Conservation (phyloP, 2,888 invertebrate species). For the Stictocephala bisonia region DNA sequence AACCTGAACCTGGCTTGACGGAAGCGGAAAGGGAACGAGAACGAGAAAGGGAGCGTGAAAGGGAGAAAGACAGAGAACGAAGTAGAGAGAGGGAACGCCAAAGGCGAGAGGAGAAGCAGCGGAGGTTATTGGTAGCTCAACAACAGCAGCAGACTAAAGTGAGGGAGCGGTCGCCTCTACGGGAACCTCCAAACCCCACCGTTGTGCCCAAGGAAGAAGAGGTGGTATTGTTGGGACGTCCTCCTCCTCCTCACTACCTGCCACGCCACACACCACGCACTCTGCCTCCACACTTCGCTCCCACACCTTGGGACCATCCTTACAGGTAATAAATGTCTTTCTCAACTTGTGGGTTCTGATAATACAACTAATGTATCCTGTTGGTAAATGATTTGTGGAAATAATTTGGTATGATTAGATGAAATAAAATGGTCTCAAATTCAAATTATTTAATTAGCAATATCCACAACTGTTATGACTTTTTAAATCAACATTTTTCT, state of each 20-base stretch:
- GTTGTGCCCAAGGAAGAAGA: slow-evolving; percentile 57
- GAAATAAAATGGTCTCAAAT: too few relatives aligned
- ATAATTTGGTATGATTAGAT: too few relatives aligned
- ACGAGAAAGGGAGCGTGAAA: slow-evolving; percentile 70
- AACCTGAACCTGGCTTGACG: slow-evolving; percentile 71
- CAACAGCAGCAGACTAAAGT: slow-evolving; percentile 56
- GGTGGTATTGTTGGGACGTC: slow-evolving; percentile 64
- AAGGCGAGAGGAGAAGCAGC: slow-evolving; percentile 65
- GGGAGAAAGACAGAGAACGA: slow-evolving; percentile 62
- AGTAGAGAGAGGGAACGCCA: slow-evolving; percentile 57
- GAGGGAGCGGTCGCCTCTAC: slow-evolving; percentile 79
- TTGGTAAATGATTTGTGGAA: too few relatives aligned
- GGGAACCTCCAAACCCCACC: slow-evolving; percentile 71
- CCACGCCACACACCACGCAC: slow-evolving; percentile 65
- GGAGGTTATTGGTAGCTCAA: slow-evolving; percentile 66
- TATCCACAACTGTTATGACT: too few relatives aligned
- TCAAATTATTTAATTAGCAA: too few relatives aligned
- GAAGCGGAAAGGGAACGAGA: slow-evolving; percentile 63
- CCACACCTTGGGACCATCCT: slow-evolving; percentile 72
- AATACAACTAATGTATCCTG: too few relatives aligned
- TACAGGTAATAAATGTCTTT: slow-evolving; percentile 65
- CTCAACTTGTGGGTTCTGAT: neutral
- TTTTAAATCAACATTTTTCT: too few relatives aligned
- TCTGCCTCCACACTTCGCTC: slow-evolving; percentile 68
- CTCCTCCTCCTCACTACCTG: slow-evolving; percentile 67